Evolutionary conservation across 2,888 invertebrate species (phyloP).

Genomic region (Drosophila lacicola): DNA sequence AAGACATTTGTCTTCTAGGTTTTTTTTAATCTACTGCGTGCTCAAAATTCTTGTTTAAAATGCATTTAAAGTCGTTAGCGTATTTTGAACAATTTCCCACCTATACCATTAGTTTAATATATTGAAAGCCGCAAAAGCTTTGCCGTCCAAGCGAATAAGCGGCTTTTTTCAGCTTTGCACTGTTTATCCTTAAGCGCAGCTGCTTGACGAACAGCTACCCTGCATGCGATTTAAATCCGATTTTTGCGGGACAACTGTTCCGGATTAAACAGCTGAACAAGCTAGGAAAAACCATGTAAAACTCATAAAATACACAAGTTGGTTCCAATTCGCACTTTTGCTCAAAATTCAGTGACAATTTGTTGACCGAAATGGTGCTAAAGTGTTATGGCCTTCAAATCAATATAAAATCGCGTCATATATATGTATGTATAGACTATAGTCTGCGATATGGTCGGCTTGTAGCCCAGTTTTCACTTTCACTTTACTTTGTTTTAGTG

Average conservation of each 20-base stretch:
- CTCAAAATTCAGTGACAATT: neutral
- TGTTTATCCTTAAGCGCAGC: too few species aligned
- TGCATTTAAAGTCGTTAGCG: neutral
- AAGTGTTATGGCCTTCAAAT: neutral
- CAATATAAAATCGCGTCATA: neutral
- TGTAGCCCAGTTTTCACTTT: conserved; percentile 18
- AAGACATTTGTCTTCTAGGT: too few species aligned
- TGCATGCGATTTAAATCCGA: conserved; percentile 6
- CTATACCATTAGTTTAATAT: conserved; percentile 24
- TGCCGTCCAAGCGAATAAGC: conserved; percentile 28
- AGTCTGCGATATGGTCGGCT: neutral
- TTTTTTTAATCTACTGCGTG: too few species aligned
- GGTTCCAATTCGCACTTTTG: neutral
- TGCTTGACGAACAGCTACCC: conserved; percentile 6
- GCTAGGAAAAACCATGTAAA: neutral
- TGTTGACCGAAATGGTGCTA: neutral
- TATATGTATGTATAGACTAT: neutral
- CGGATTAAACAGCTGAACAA: conserved; percentile 12
- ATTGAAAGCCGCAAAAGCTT: conserved; percentile 12
- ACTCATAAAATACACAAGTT: conserved; percentile 7
- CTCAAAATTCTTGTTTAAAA: neutral
- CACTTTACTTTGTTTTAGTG: conserved; percentile 31
- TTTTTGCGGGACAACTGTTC: neutral
- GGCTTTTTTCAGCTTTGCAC: conserved; percentile 2
- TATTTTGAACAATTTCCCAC: conserved; percentile 4